Conservation (phyloP, 1,140 invertebrate genomes). For the Drosophila bifasciata region DNA sequence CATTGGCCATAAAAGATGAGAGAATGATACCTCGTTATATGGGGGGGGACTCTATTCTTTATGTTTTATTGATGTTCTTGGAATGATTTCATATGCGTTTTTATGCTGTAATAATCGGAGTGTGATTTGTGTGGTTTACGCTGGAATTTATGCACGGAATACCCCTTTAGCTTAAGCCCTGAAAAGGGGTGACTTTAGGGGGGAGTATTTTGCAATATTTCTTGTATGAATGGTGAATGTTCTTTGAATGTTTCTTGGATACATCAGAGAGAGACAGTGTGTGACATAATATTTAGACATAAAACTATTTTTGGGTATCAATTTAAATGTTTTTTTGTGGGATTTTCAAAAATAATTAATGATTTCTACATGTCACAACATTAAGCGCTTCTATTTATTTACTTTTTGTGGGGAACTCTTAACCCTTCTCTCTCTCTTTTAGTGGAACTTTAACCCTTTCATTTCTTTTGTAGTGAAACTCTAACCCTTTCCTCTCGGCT, state of each 20-base stretch:
- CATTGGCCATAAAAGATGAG: constrained; percentile 14
- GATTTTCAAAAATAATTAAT: constrained; percentile 16
- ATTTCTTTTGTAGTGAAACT: neutral
- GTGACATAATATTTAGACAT: constrained; percentile 29
- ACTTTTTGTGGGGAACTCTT: neutral
- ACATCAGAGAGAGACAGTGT: neutral
- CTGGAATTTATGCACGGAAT: constrained; percentile 34
- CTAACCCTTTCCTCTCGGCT: constrained; percentile 8
- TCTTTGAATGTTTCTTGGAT: too few relatives aligned
- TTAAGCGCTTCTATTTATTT: constrained; percentile 22
- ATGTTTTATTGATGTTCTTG: constrained; percentile 69
- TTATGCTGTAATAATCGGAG: constrained; percentile 55
- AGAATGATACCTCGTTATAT: constrained; percentile 14
- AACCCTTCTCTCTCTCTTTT: constrained; percentile 2
- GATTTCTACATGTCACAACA: constrained; percentile 25
- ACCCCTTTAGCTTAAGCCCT: too few relatives aligned
- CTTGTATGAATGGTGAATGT: too few relatives aligned
- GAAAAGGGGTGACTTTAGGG: constrained; percentile 17
- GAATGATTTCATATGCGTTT: constrained; percentile 72
- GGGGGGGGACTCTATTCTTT: constrained; percentile 20
- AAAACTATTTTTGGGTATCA: constrained; percentile 16
- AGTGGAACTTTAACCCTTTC: constrained; percentile 15
- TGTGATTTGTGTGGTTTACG: constrained; percentile 62
- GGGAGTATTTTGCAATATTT: neutral
- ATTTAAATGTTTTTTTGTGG: too few relatives aligned